Evolutionary conservation across 2,113 vertebrate species (phyloP).

Genomic region (Gymnocephalus cernua): DNA sequence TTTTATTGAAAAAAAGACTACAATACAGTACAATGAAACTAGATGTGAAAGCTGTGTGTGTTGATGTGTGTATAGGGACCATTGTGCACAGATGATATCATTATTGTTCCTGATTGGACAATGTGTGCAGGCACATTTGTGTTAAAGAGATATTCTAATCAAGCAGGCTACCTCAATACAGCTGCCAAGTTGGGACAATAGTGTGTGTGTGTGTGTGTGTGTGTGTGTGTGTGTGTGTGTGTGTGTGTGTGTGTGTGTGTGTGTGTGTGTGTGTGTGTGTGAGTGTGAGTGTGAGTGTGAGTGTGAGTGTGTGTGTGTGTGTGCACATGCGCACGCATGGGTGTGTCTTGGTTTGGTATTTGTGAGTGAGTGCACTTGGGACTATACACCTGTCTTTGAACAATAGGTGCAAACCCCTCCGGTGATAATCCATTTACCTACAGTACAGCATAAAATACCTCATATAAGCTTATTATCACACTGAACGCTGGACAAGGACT

Average conservation of each 20-base stretch:
- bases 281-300: neutral
- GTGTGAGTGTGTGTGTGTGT: neutral
- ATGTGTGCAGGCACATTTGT: conserved; percentile 23
- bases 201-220: conserved; percentile 18
- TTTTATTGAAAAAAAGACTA: conserved; percentile 34
- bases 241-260: conserved; percentile 10
- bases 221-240: conserved; percentile 12
- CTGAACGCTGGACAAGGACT: conserved; percentile 48
- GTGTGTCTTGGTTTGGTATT: neutral
- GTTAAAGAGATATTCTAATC: conserved; percentile 55
- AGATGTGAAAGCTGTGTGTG: conserved; percentile 18
- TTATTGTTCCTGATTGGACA: conserved; percentile 44
- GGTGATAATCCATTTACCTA: conserved; percentile 74
- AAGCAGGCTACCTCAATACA: conserved; percentile 27
- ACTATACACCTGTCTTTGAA: conserved; percentile 61
- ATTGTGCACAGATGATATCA: conserved; percentile 50
- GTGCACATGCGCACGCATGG: neutral
- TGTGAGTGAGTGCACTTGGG: neutral
- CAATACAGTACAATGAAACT: conserved; percentile 35
- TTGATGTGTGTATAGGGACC: neutral
- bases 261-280: conserved; percentile 2
- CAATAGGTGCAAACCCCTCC: conserved; percentile 56
- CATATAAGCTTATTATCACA: conserved; percentile 65
- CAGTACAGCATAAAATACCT: conserved; percentile 58
- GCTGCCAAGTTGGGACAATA: conserved; percentile 60